A percentile compares a stretch with the other conserved stretches of the same genome.
phyloP scores from a whole-genome alignment of 2,797 vertebrate species.

The Xiphorhynchus erythropygius region DNA sequence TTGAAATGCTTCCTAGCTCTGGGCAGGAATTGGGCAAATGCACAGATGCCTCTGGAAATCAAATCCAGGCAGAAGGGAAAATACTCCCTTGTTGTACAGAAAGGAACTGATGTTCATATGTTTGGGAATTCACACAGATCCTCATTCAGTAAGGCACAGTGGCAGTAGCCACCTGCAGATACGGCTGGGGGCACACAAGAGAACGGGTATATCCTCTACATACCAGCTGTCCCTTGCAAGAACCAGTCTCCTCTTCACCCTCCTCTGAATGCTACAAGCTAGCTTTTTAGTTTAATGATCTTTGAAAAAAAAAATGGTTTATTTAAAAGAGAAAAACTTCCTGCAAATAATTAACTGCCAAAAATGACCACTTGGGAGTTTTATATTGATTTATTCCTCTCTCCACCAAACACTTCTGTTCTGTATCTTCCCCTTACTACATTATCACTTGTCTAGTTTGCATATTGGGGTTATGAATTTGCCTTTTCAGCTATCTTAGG shows the following conservation, averaged over 20 bases:
- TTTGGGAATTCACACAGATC: slow-evolving; percentile 71
- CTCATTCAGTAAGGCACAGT: slow-evolving; percentile 66
- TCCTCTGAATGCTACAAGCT: slow-evolving; percentile 57
- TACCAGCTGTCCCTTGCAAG: slow-evolving; percentile 60
- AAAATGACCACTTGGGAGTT: slow-evolving; percentile 56
- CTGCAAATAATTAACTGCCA: slow-evolving; percentile 69
- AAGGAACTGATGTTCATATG: slow-evolving; percentile 59
- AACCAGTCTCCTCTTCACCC: slow-evolving; percentile 19
- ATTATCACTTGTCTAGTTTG: slow-evolving; percentile 51
- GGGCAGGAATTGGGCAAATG: slow-evolving; percentile 41
- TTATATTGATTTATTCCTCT: slow-evolving; percentile 54
- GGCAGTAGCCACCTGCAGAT: slow-evolving; percentile 56
- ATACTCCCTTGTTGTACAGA: slow-evolving; percentile 55
- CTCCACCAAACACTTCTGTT: neutral
- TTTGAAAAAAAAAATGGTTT: neutral
- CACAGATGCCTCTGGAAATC: slow-evolving; percentile 53
- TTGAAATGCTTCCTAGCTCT: slow-evolving; percentile 34
- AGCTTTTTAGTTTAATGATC: slow-evolving; percentile 51
- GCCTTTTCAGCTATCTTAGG: slow-evolving; percentile 50
- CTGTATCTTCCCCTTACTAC: slow-evolving; percentile 7
- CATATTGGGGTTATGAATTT: slow-evolving; percentile 55
- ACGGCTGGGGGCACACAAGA: slow-evolving; percentile 56
- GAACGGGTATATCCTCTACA: slow-evolving; percentile 58
- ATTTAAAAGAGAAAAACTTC: slow-evolving; percentile 59
- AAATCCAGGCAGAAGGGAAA: slow-evolving; percentile 45